A percentile compares a stretch with the other conserved stretches of the same genome.
Conservation (phyloP, 2,888 invertebrate species). For the Ypsolopha scabrella region DNA sequence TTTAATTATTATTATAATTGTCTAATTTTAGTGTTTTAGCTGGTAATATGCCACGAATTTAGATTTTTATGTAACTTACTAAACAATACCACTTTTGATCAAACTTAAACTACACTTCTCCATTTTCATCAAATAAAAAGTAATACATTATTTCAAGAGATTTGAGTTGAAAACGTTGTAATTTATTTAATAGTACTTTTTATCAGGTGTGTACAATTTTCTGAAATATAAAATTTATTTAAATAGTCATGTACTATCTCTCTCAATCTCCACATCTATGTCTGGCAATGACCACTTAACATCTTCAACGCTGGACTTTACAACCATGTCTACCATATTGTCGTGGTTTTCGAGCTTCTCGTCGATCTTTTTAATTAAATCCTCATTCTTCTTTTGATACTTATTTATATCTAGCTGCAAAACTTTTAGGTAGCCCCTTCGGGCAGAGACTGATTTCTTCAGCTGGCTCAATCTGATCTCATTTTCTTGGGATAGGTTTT, state of each 20-base stretch:
- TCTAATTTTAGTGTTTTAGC: constrained; percentile 3
- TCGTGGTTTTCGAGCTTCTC: constrained; percentile 39
- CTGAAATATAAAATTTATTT: constrained; percentile 67
- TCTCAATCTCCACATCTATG: constrained; percentile 26
- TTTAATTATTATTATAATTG: constrained; percentile 2
- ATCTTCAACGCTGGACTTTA: constrained; percentile 22
- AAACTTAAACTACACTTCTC: constrained; percentile 35
- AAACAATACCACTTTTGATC: constrained; percentile 2
- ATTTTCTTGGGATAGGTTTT: constrained; percentile 50
- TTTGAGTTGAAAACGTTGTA: constrained; percentile 44
- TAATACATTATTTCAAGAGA: constrained; percentile 34
- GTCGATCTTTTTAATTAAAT: constrained; percentile 34
- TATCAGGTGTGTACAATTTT: constrained; percentile 67
- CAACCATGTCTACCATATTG: constrained; percentile 23
- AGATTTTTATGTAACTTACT: constrained; percentile 17
- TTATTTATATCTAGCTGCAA: constrained; percentile 55
- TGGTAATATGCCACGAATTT: constrained; percentile 3
- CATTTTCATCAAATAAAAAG: constrained; percentile 50
- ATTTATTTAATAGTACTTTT: constrained; percentile 60
- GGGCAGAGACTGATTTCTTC: constrained; percentile 45
- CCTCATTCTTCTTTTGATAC: constrained; percentile 55
- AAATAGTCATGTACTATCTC: constrained; percentile 27
- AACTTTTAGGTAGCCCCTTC: constrained; percentile 51
- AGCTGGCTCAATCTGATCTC: constrained; percentile 41
- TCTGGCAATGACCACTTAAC: constrained; percentile 36